phyloP scores from a whole-genome alignment of 2,797 vertebrate genomes.

The Caiman crocodilus region DNA sequence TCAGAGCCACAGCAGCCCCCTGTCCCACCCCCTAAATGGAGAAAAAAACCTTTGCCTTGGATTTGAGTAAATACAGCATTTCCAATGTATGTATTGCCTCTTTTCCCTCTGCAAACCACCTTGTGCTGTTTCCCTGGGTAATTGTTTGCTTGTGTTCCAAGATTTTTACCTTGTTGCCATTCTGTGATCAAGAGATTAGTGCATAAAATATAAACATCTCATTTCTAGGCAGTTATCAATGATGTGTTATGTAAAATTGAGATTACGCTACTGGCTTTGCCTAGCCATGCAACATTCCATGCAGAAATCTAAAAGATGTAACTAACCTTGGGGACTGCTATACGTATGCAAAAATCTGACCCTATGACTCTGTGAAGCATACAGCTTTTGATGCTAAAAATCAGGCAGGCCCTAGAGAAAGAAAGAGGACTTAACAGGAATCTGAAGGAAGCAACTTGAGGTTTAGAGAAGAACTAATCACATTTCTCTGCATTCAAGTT shows the following conservation, averaged over 20 bases:
- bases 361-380: not conserved
- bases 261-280: not conserved
- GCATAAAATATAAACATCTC: constrained; percentile 21
- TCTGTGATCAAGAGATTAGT: constrained; percentile 41
- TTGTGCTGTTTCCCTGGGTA: not conserved
- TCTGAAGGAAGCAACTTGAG: not conserved
- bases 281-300: not conserved
- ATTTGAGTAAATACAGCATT: not conserved
- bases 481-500: not conserved
- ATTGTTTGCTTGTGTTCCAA: not conserved
- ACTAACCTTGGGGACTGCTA: not conserved
- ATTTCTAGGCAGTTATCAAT: not conserved
- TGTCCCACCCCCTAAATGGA: too few relatives aligned
- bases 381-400: constrained; percentile 23
- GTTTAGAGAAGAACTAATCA: not conserved
- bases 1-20: too few relatives aligned
- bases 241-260: constrained; percentile 25
- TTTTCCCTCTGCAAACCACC: not conserved
- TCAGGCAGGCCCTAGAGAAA: not conserved
- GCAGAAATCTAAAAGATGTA: not conserved
- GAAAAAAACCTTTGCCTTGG: too few relatives aligned
- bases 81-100: not conserved
- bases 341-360: not conserved
- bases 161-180: not conserved
- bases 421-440: not conserved